phyloP scores from a whole-genome alignment of 1,140 invertebrate species.

The Euborellia annulipes region DNA sequence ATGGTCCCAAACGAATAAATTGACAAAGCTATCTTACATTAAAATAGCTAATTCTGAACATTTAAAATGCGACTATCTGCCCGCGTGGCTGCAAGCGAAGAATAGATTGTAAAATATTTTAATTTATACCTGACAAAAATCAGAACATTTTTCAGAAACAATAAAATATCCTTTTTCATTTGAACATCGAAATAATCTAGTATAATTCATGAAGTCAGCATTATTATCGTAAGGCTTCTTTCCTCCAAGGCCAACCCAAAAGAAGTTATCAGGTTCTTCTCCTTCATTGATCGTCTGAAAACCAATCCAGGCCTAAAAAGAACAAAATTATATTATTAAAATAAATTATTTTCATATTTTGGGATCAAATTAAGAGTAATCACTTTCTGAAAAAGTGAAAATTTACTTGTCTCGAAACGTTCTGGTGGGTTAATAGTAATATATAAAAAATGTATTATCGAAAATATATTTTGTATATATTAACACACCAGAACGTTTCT shows the following conservation, averaged over 20 bases:
- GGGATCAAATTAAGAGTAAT: background rate
- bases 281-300: slow-evolving; percentile 83
- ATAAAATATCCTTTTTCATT: slow-evolving; percentile 99
- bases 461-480: too few relatives aligned
- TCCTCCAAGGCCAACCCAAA: slow-evolving; percentile 91
- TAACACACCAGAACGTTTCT: too few relatives aligned
- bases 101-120: too few relatives aligned
- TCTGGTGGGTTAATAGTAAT: too few relatives aligned
- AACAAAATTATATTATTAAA: background rate
- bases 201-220: slow-evolving; percentile 87
- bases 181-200: slow-evolving; percentile 91
- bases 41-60: too few relatives aligned
- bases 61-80: too few relatives aligned
- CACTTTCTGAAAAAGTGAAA: too few relatives aligned
- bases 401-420: too few relatives aligned
- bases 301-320: slow-evolving; percentile 56
- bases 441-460: too few relatives aligned
- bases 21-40: too few relatives aligned
- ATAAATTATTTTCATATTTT: background rate
- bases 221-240: slow-evolving; percentile 78
- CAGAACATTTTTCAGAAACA: slow-evolving; percentile 97
- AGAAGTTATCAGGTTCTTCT: slow-evolving; percentile 97
- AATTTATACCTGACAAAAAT: slow-evolving; percentile 86
- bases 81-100: too few relatives aligned
- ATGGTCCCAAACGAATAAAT: too few relatives aligned